Conservation (phyloP, 2,113 vertebrate species). For the Poeciliopsis prolifica region DNA sequence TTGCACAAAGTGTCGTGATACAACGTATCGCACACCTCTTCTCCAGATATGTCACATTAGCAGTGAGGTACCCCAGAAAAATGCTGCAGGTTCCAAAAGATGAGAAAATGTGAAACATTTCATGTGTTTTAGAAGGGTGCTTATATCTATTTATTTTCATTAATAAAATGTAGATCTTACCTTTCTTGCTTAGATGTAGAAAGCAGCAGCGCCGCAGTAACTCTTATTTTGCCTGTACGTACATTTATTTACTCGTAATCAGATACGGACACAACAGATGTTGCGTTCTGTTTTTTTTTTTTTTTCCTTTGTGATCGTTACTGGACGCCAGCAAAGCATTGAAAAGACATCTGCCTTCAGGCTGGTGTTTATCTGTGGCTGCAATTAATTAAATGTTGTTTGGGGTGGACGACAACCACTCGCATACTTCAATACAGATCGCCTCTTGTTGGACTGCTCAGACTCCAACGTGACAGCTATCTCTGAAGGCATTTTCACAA, state of each 20-base stretch:
- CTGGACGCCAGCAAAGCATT: constrained; percentile 15
- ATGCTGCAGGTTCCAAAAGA: not conserved
- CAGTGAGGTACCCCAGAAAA: too few relatives aligned
- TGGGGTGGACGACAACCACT: constrained; percentile 19
- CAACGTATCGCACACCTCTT: too few relatives aligned
- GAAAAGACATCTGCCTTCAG: constrained; percentile 20
- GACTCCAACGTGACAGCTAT: not conserved
- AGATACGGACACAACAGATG: constrained; percentile 10
- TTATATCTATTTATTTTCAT: too few relatives aligned
- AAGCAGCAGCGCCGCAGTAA: not conserved
- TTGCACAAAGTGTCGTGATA: too few relatives aligned
- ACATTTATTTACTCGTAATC: constrained; percentile 4
- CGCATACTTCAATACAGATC: constrained; percentile 16
- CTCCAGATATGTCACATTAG: too few relatives aligned
- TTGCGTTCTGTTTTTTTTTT: not conserved
- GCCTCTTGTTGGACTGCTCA: constrained; percentile 10
- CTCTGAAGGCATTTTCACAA: constrained; percentile 2
- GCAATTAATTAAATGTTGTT: constrained; percentile 9
- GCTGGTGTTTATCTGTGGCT: constrained; percentile 29
- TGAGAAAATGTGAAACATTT: not conserved
- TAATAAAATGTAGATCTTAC: not conserved
- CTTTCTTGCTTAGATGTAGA: not conserved
- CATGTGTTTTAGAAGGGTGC: too few relatives aligned
- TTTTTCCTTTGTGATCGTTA: constrained; percentile 13
- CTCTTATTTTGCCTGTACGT: not conserved